These are phyloP conservation scores for Ormyrus labotus DNA, from an alignment of 2,888 invertebrate genomes.

Conservation along the genomic window DNA sequence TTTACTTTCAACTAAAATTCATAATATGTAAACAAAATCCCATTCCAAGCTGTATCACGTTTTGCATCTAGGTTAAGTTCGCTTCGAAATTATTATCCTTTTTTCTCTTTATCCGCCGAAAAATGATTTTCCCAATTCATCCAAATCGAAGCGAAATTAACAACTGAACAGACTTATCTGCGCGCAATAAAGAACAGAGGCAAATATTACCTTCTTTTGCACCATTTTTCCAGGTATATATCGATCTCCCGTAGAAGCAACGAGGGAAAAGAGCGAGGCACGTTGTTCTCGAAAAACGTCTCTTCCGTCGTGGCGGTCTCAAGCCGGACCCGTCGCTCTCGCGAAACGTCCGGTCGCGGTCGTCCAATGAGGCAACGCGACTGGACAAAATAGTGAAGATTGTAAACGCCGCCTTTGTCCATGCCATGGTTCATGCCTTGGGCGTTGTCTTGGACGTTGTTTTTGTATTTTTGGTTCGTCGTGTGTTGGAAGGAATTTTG, in stretches of 20 bases:
- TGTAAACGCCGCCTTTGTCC: not conserved
- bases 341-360: slow-evolving; percentile 18
- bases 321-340: not conserved
- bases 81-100: too few relatives aligned
- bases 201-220: slow-evolving; percentile 55
- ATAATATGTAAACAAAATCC: slow-evolving; percentile 28
- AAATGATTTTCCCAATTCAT: too few relatives aligned
- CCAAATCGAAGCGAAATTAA: too few relatives aligned
- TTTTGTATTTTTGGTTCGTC: slow-evolving; percentile 17
- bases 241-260: slow-evolving; percentile 24
- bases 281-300: slow-evolving; percentile 37
- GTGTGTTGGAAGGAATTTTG: slow-evolving; percentile 3
- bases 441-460: slow-evolving; percentile 47
- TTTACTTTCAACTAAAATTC: not conserved
- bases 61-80: slow-evolving; percentile 45
- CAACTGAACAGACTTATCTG: too few relatives aligned
- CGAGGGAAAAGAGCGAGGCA: slow-evolving; percentile 50
- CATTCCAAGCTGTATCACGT: slow-evolving; percentile 34
- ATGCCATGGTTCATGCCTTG: slow-evolving; percentile 18
- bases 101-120: too few relatives aligned
- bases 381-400: slow-evolving; percentile 7
- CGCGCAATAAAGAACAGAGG: too few relatives aligned
- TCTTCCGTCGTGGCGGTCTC: slow-evolving; percentile 24
- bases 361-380: not conserved
- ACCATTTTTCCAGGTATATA: slow-evolving; percentile 51